A percentile compares a stretch with the other conserved stretches of the same genome.
phyloP scores from a whole-genome alignment of 2,113 vertebrate species.

The Butorides virescens region DNA sequence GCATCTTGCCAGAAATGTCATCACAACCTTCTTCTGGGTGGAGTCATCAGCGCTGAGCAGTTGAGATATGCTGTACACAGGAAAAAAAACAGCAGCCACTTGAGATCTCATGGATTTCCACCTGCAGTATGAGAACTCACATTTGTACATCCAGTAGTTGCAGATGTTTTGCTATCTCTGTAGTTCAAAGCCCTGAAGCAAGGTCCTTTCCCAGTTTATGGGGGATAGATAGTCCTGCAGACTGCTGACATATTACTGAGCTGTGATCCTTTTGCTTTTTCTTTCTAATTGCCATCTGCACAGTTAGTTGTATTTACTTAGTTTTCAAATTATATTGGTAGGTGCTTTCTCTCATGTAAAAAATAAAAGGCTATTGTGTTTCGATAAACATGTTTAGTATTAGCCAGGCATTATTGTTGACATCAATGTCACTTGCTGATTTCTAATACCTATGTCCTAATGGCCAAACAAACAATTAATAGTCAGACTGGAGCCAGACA shows the following conservation, averaged over 20 bases:
- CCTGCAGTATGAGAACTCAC: neutral
- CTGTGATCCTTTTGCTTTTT: neutral
- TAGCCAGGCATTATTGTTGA: neutral
- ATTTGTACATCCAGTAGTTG: too few relatives aligned
- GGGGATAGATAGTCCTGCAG: neutral
- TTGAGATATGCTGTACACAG: neutral
- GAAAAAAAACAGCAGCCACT: neutral
- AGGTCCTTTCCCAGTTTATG: neutral
- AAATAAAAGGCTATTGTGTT: neutral
- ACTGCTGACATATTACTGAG: neutral
- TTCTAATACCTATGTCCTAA: neutral
- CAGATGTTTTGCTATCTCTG: neutral
- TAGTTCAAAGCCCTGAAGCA: neutral
- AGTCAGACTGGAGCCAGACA: neutral
- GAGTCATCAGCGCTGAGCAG: neutral
- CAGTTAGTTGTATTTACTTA: neutral
- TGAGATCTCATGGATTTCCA: neutral
- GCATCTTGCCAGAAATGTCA: neutral
- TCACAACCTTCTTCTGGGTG: neutral
- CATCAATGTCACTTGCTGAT: neutral
- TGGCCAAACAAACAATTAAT: slow-evolving; percentile 56
- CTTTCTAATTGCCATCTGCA: neutral
- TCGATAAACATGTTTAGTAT: neutral
- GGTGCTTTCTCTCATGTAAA: neutral
- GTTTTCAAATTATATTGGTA: neutral